Evolutionary conservation across 2,888 invertebrate genomes (phyloP).

Genomic region (Coronaproctus castanopsis): DNA sequence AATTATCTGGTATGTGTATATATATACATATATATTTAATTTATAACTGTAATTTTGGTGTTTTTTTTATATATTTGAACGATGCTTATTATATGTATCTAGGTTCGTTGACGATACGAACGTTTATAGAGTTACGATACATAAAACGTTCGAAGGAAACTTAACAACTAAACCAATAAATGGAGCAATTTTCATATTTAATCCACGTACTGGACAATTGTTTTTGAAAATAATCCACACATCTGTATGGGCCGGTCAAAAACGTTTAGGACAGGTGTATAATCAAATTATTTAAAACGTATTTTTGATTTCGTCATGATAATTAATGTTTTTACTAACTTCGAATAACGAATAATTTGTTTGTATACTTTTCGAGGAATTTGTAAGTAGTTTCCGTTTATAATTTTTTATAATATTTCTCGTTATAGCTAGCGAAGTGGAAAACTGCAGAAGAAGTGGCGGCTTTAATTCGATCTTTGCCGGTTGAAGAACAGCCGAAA

Average conservation of each 20-base stretch:
- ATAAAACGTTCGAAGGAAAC: slow-evolving; percentile 99
- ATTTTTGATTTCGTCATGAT: no score
- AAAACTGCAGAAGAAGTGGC: slow-evolving; percentile 99
- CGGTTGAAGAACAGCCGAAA: slow-evolving; percentile 98
- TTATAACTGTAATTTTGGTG: not conserved
- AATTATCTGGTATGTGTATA: slow-evolving; percentile 95
- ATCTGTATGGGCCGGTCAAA: slow-evolving; percentile 99
- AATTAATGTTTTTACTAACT: no score
- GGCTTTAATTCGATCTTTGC: slow-evolving; percentile 90
- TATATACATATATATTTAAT: slow-evolving; percentile 19
- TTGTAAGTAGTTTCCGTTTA: no score
- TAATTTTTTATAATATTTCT: no score
- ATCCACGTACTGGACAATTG: slow-evolving; percentile 93
- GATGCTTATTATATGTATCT: slow-evolving; percentile 13
- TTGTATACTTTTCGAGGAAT: no score
- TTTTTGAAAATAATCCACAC: slow-evolving; percentile 99
- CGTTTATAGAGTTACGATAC: slow-evolving; percentile 97
- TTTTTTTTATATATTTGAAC: not conserved
- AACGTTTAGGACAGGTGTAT: slow-evolving; percentile 80
- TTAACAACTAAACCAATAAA: slow-evolving; percentile 98
- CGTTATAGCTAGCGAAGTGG: slow-evolving; percentile 83
- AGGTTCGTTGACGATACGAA: slow-evolving; percentile 98
- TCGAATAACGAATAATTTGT: no score
- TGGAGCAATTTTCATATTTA: slow-evolving; percentile 99
- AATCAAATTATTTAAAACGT: no score